Conservation (phyloP, 1,140 invertebrate species). For the Philotrypesis tridentata region DNA sequence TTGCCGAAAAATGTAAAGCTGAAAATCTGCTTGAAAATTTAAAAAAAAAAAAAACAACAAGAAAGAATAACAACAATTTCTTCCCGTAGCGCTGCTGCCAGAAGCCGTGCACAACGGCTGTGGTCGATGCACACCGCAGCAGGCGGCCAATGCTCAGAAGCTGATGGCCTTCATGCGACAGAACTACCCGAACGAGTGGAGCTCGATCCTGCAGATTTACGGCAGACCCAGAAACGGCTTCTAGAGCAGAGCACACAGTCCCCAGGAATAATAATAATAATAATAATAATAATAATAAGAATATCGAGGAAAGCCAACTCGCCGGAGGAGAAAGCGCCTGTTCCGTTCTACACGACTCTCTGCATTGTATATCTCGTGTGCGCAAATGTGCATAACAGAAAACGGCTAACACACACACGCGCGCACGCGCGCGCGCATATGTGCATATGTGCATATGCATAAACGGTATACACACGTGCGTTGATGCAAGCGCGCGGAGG, state of each 20-base stretch:
- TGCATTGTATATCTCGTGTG: no score
- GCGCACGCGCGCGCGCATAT: no score
- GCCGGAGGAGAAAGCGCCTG: not conserved
- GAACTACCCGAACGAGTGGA: constrained; percentile 56
- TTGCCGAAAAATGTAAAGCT: no score
- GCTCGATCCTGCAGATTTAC: not conserved
- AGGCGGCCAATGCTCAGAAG: constrained; percentile 50
- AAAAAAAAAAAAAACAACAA: not conserved
- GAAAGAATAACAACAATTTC: not conserved
- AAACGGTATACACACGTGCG: no score
- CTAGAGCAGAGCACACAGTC: not conserved
- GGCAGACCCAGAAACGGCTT: not conserved
- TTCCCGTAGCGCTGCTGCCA: constrained; percentile 71
- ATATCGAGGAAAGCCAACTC: not conserved
- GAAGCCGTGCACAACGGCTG: constrained; percentile 56
- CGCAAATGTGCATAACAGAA: no score
- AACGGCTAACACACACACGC: no score
- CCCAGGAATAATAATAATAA: not conserved
- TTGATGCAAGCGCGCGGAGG: no score
- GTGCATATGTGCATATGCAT: no score
- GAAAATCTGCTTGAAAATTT: no score
- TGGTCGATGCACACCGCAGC: constrained; percentile 51
- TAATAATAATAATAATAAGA: not conserved
- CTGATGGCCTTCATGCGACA: constrained; percentile 54
- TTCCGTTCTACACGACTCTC: not conserved